These are phyloP conservation scores for Biston betularia DNA, from an alignment of 2,888 invertebrate species.

Conservation along the genomic window DNA sequence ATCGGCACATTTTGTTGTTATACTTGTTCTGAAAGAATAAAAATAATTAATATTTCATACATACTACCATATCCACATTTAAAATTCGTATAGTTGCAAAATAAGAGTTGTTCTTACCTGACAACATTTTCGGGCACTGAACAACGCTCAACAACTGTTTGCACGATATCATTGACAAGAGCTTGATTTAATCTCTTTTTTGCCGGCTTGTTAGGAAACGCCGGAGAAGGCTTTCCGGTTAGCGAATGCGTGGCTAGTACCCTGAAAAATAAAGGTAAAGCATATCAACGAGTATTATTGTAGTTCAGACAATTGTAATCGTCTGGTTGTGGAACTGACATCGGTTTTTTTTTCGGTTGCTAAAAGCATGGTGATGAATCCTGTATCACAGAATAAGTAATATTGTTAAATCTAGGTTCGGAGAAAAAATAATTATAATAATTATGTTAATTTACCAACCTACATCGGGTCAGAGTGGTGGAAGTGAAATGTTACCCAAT, in stretches of 20 bases:
- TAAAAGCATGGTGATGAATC: too few species aligned
- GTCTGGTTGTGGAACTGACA: too few species aligned
- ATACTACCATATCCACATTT: background rate
- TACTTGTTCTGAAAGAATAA: constrained; percentile 72
- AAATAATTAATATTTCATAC: background rate
- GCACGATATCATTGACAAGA: constrained; percentile 82
- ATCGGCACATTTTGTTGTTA: constrained; percentile 88
- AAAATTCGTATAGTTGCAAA: too few species aligned
- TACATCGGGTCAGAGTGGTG: too few species aligned
- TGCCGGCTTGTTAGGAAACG: constrained; percentile 69
- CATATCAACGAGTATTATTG: background rate
- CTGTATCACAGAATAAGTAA: too few species aligned
- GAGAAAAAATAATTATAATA: too few species aligned
- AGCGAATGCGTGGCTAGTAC: constrained; percentile 84
- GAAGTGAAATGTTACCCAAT: too few species aligned
- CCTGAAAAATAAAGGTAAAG: constrained; percentile 53
- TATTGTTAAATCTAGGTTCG: too few species aligned
- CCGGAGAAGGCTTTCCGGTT: constrained; percentile 86
- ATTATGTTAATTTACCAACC: too few species aligned
- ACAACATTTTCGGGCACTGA: constrained; percentile 63
- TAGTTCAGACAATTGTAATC: too few species aligned
- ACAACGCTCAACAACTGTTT: constrained; percentile 76
- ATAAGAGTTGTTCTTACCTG: constrained; percentile 47
- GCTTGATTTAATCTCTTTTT: constrained; percentile 74
- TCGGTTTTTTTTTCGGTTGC: too few species aligned